A percentile compares a stretch with the other conserved stretches of the same genome.
Evolutionary conservation across 1,140 invertebrate genomes (phyloP).

Genomic region (Oreohelix idahoensis): DNA sequence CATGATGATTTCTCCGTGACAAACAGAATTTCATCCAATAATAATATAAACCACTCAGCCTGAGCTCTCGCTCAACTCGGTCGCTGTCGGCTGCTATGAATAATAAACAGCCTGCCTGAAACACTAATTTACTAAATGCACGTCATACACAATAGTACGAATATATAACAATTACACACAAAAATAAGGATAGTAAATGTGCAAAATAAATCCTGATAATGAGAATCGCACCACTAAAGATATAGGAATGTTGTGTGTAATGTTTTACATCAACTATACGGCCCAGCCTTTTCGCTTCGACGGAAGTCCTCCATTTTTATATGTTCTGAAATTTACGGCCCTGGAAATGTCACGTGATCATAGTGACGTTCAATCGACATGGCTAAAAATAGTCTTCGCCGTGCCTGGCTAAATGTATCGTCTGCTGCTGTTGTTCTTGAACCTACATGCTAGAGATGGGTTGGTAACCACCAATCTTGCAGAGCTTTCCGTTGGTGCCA

Average conservation of each 20-base stretch:
- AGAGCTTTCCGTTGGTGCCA: no score
- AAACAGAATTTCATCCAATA: background rate
- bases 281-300: background rate
- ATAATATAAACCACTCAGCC: no score
- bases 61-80: no score
- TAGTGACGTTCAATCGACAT: constrained; percentile 26
- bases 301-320: constrained; percentile 31
- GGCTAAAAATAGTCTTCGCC: constrained; percentile 24
- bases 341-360: constrained; percentile 20
- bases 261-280: background rate
- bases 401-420: background rate
- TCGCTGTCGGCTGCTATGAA: no score
- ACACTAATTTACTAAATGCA: background rate
- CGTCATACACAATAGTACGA: background rate
- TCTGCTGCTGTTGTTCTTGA: no score
- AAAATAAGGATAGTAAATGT: background rate
- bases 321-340: constrained; percentile 33
- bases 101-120: background rate
- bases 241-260: background rate
- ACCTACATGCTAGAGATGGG: no score
- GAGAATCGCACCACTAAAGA: background rate
- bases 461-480: no score
- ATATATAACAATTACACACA: background rate
- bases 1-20: background rate
- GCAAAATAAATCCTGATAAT: background rate